These are phyloP conservation scores for Callopanchax toddi DNA, from an alignment of 2,113 vertebrate species.

Conservation along the genomic window DNA sequence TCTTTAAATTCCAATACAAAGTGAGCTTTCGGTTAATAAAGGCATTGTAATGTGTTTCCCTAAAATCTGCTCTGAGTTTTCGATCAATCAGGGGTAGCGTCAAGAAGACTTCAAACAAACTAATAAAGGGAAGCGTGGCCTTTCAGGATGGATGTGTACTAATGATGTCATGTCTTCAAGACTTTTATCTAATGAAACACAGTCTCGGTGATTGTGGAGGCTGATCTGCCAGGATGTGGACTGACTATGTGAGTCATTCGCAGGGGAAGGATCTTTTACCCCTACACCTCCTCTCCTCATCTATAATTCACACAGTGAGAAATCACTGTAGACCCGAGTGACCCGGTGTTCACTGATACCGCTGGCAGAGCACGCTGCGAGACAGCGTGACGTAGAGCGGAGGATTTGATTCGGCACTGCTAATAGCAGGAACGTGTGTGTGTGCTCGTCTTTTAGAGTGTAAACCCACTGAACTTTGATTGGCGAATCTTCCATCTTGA, in stretches of 20 bases:
- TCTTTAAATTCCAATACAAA: constrained; percentile 34
- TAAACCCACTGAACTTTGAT: constrained; percentile 31
- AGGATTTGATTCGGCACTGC: constrained; percentile 25
- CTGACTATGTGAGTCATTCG: constrained; percentile 40
- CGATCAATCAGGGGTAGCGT: constrained; percentile 19
- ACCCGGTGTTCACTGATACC: constrained; percentile 61
- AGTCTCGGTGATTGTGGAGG: constrained; percentile 26
- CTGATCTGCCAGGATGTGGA: constrained; percentile 45
- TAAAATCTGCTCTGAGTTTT: constrained; percentile 28
- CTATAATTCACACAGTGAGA: constrained; percentile 73
- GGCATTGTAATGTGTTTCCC: background rate
- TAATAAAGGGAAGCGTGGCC: constrained; percentile 19
- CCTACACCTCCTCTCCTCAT: constrained; percentile 65
- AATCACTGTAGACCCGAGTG: constrained; percentile 58
- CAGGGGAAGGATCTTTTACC: constrained; percentile 72
- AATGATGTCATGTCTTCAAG: constrained; percentile 51
- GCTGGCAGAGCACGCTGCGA: constrained; percentile 31
- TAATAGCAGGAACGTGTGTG: constrained; percentile 12
- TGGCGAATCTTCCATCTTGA: constrained; percentile 32
- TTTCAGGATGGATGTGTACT: constrained; percentile 17
- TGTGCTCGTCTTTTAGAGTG: constrained; percentile 8
- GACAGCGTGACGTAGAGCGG: constrained; percentile 22
- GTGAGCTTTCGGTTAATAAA: constrained; percentile 30
- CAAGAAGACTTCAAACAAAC: background rate
- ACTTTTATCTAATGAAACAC: constrained; percentile 60